Evolutionary conservation across 92 coral and sea anemone genomes (phyloP).

Genomic region (Heteractis magnifica): DNA sequence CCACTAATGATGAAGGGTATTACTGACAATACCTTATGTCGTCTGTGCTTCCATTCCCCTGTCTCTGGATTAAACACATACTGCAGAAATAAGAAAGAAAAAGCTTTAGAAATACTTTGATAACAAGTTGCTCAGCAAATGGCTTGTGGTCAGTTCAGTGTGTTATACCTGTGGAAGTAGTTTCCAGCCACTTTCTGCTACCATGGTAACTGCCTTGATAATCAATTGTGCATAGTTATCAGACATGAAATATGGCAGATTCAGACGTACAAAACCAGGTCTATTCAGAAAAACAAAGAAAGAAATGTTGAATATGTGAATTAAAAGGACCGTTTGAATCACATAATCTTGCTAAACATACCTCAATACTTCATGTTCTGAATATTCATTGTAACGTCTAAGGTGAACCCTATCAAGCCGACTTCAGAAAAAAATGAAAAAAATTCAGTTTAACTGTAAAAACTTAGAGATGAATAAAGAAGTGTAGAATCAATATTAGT

Average conservation of each 20-base stretch:
- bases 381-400: constrained; percentile 88
- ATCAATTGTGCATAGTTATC: constrained; percentile 75
- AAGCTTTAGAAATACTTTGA: neutral
- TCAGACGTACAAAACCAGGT: constrained; percentile 93
- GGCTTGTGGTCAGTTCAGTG: neutral
- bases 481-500: neutral
- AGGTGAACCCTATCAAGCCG: constrained; percentile 93
- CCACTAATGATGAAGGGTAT: neutral
- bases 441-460: neutral
- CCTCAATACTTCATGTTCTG: constrained; percentile 90
- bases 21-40: constrained; percentile 63
- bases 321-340: no score
- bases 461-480: neutral
- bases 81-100: constrained; percentile 34
- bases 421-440: constrained; percentile 36
- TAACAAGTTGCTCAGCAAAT: neutral
- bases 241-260: constrained; percentile 91
- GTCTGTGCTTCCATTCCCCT: constrained; percentile 93
- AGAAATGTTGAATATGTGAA: no score
- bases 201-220: constrained; percentile 75
- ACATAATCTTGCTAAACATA: constrained; percentile 16
- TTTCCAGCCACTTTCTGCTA: constrained; percentile 94
- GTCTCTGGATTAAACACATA: constrained; percentile 98
- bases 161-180: constrained; percentile 83
- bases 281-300: constrained; percentile 35